These are phyloP conservation scores for Oceanodroma leucorhoa DNA, from an alignment of 2,797 vertebrate species.

Conservation along the genomic window DNA sequence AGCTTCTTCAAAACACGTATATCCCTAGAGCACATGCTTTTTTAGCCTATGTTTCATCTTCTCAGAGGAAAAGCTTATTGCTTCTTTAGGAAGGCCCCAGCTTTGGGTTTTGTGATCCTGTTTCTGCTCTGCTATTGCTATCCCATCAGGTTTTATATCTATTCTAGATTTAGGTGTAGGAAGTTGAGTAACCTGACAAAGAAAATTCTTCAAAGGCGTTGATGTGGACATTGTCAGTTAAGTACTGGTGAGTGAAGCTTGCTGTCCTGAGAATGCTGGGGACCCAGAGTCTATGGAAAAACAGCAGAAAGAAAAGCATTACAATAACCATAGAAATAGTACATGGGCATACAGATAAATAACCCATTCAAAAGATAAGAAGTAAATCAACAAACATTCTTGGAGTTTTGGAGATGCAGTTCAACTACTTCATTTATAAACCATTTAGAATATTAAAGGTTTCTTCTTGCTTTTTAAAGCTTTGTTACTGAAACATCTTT, in stretches of 20 bases:
- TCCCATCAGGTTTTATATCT: background rate
- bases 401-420: background rate
- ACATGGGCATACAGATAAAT: background rate
- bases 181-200: background rate
- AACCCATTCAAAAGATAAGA: background rate
- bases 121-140: background rate
- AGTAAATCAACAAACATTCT: background rate
- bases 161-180: background rate
- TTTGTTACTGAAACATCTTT: background rate
- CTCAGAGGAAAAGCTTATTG: background rate
- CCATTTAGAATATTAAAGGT: background rate
- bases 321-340: background rate
- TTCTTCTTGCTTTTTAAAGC: background rate
- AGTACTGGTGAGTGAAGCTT: background rate
- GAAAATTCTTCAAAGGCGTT: background rate
- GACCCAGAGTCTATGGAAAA: background rate
- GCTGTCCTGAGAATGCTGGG: background rate
- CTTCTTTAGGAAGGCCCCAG: background rate
- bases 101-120: background rate
- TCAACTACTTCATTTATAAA: background rate
- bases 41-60: background rate
- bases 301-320: background rate
- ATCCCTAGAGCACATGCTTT: background rate
- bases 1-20: background rate
- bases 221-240: background rate